phyloP scores from a whole-genome alignment of 2,888 invertebrate species.

The Mythimna ferrago region DNA sequence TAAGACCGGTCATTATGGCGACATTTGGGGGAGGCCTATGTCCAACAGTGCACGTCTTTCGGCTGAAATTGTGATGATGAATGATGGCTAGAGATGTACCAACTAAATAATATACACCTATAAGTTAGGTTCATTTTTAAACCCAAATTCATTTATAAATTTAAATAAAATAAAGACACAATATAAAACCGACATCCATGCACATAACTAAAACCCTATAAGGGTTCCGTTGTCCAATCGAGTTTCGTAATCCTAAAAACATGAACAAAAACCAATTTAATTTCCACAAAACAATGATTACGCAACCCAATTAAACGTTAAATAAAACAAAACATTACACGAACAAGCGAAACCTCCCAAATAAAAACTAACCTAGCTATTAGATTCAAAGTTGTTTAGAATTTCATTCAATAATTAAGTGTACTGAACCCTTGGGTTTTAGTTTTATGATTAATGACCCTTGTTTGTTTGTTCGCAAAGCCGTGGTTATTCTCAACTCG shows the following conservation, averaged over 20 bases:
- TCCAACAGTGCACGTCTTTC: no score
- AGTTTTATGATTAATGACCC: conserved; percentile 73
- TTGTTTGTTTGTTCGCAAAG: conserved; percentile 67
- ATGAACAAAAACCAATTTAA: not conserved
- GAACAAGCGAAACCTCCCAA: conserved; percentile 13
- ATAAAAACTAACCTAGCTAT: conserved; percentile 38
- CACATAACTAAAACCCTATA: no score
- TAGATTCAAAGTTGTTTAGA: conserved; percentile 55
- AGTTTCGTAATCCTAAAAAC: not conserved
- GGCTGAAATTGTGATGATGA: no score
- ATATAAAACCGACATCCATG: no score
- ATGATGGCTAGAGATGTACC: no score
- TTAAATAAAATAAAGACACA: no score
- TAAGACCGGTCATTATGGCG: no score
- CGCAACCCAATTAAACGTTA: not conserved
- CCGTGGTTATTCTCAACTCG: conserved; percentile 67
- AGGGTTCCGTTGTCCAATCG: no score
- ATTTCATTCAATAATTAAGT: conserved; percentile 71
- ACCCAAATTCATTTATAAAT: no score
- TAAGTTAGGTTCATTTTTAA: no score
- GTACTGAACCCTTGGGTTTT: conserved; percentile 64
- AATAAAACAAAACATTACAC: conserved; percentile 10
- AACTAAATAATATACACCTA: no score
- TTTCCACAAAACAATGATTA: not conserved
- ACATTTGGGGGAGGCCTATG: no score